phyloP scores from a whole-genome alignment of 2,113 vertebrate genomes.

The Epinephelus fuscoguttatus region DNA sequence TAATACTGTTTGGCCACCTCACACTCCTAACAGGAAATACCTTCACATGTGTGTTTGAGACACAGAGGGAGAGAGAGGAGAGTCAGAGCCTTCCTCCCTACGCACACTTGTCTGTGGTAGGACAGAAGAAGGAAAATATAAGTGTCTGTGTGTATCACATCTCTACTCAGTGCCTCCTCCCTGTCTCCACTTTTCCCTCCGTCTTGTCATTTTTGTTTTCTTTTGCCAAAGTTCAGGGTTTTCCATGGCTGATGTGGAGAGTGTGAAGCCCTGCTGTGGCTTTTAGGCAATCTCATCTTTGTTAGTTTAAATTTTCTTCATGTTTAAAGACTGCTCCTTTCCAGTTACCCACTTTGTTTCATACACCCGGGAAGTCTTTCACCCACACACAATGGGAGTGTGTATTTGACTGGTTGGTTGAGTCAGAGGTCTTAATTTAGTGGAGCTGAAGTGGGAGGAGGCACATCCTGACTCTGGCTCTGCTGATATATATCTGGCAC shows the following conservation, averaged over 20 bases:
- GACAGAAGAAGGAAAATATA: conserved; percentile 45
- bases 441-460: conserved; percentile 45
- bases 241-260: conserved; percentile 30
- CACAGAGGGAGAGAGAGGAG: conserved; percentile 5
- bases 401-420: conserved; percentile 40
- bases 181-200: conserved; percentile 8
- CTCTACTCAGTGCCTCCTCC: conserved; percentile 40
- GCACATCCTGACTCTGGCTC: conserved; percentile 49
- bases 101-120: conserved; percentile 39
- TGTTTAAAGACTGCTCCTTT: conserved; percentile 33
- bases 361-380: conserved; percentile 16
- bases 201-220: conserved; percentile 22
- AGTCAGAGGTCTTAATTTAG: conserved; percentile 63
- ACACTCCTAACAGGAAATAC: conserved; percentile 74
- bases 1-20: conserved; percentile 62
- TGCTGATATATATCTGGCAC: conserved; percentile 44
- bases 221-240: conserved; percentile 40
- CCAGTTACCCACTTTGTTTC: conserved; percentile 1
- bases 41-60: conserved; percentile 51
- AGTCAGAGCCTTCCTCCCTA: conserved; percentile 7
- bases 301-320: conserved; percentile 26
- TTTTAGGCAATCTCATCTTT: conserved; percentile 19
- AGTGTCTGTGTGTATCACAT: conserved; percentile 35
- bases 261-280: conserved; percentile 19
- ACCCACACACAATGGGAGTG: conserved; percentile 51